These are phyloP conservation scores for Crambe crambe DNA, from an alignment of 37 sponge, comb jelly and placozoan genomes.

Conservation along the genomic window DNA sequence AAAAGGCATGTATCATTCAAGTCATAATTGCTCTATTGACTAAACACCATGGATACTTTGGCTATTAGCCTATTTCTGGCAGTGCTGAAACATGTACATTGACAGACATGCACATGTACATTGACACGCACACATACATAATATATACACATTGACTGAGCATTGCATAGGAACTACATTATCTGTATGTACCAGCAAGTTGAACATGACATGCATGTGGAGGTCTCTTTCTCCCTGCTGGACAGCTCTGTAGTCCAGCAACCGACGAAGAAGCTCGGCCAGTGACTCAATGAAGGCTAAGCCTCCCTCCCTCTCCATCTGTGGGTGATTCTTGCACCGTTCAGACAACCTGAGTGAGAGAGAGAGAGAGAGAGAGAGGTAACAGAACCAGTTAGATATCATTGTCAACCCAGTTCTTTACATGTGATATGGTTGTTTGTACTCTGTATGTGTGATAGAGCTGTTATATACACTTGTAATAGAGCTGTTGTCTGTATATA, in stretches of 20 bases:
- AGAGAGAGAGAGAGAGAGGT: conserved; percentile 3
- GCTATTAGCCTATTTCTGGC: too few species aligned
- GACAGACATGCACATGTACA: neutral
- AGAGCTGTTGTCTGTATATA: too few species aligned
- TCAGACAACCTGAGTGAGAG: conserved; percentile 46
- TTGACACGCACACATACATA: neutral
- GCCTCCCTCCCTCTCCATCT: conserved; percentile 53
- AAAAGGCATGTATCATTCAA: neutral
- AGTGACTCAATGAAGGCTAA: conserved; percentile 59
- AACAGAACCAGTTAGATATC: neutral
- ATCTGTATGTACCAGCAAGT: conserved; percentile 60
- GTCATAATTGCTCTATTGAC: too few species aligned
- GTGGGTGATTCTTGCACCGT: conserved; percentile 43
- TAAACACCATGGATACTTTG: too few species aligned
- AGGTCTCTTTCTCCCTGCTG: conserved; percentile 68
- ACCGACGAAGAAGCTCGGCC: conserved; percentile 64
- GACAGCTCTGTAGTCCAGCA: conserved; percentile 78
- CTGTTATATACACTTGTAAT: too few species aligned
- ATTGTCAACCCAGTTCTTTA: too few species aligned
- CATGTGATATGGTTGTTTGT: too few species aligned
- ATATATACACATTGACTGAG: too few species aligned
- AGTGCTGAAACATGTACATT: neutral
- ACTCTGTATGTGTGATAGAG: too few species aligned
- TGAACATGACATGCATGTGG: conserved; percentile 85
- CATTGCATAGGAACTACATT: neutral